Evolutionary conservation across 2,797 vertebrate species (phyloP), one percentile per base, ranked within the genome.

Genomic region (Halcyon chelicuti): DNA sequence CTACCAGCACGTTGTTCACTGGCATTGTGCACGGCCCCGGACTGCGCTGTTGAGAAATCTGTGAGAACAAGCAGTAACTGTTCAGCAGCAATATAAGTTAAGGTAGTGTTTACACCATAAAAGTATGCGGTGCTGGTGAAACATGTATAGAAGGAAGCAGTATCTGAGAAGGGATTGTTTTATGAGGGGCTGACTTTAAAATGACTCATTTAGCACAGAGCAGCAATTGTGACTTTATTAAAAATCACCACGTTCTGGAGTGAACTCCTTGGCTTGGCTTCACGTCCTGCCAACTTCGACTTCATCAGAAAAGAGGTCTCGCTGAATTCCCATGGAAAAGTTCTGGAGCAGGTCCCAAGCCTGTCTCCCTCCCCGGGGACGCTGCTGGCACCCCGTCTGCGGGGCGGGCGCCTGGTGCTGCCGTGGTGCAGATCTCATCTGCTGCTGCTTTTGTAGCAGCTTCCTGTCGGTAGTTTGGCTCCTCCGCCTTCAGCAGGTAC

Each of bases 201-300:
- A 95, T 95, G 94, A 96, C 85, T 96, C 96, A 96, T 88, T 95
- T 93, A 96, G 76, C 82, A 94, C 94, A 96, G 91, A 96, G 95
- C 91, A 83, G 85, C 80, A 58, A 94, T 94, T 94, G 96, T 96
- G 95, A 90, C 91, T 93, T 94, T 88, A 93, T 94, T 93, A 93
- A 96, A 95, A 96, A 96, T 92, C 88, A 46, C 92, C 72, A 19
- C 21, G 89, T 70, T 94, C 81, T 83, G 81, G 71, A 92, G 80
- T 29, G 83, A 93, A 52, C 87, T 92, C 80, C 70, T 78, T 87
- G 93, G 93, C 92, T 92, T 33, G 5, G 49, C 87, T 60, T 9
- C 71, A 7, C 35, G 80, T 79, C 86, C 92, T 94, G 90, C 92
- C 95, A 93, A 17, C 86, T 90, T 33, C 8, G 3, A 52, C 94